Evolutionary conservation across 2,113 vertebrate species (phyloP).

Genomic region (Scomber colias): DNA sequence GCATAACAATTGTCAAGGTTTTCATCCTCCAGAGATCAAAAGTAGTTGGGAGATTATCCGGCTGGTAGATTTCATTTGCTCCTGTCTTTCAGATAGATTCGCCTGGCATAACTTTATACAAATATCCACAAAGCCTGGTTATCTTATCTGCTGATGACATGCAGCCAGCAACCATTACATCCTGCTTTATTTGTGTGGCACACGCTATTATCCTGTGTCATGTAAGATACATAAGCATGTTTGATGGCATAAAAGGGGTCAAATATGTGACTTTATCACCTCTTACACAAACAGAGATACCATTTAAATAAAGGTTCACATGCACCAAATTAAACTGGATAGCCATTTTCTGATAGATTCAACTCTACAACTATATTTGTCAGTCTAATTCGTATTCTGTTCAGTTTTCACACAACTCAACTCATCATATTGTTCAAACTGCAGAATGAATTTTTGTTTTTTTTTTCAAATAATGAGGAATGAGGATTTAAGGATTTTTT

Average conservation of each 20-base stretch:
- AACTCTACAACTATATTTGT: background rate
- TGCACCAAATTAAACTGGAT: background rate
- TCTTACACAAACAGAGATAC: background rate
- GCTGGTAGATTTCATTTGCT: conserved; percentile 55
- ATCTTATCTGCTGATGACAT: conserved; percentile 55
- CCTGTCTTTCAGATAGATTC: conserved; percentile 45
- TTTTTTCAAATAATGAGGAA: background rate
- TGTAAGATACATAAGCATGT: background rate
- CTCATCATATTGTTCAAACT: background rate
- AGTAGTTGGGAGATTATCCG: conserved; percentile 51
- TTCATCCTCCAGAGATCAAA: conserved; percentile 42
- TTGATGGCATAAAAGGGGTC: background rate
- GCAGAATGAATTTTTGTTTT: background rate
- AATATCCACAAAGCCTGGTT: conserved; percentile 53
- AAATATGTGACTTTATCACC: background rate
- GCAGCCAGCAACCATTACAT: conserved; percentile 23
- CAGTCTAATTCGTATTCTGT: background rate
- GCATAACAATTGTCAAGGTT: conserved; percentile 43
- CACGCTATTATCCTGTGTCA: conserved; percentile 2
- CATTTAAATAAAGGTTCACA: background rate
- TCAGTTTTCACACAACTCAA: background rate
- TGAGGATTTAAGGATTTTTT: background rate
- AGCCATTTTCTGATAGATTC: background rate
- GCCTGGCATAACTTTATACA: conserved; percentile 33
- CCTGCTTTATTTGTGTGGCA: conserved; percentile 4